A percentile compares a stretch with the other conserved stretches of the same genome.
These are phyloP conservation scores for Lasioglossum malachurum DNA, from an alignment of 2,888 invertebrate species.

Conservation along the genomic window DNA sequence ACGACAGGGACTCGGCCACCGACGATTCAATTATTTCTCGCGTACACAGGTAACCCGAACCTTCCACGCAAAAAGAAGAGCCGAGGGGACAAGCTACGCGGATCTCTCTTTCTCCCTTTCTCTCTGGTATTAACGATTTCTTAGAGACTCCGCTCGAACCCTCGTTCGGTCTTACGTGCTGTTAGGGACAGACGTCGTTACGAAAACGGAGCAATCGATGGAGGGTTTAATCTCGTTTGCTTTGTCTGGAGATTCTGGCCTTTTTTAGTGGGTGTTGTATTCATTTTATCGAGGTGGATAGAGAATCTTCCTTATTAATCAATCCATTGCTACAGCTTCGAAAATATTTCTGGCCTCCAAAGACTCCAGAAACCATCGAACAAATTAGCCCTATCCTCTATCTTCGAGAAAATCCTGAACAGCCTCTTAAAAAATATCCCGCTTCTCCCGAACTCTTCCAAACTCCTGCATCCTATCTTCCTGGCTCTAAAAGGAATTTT, in stretches of 20 bases:
- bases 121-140: background rate
- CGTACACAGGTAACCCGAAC: background rate
- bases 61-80: background rate
- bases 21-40: slow-evolving; percentile 50
- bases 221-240: background rate
- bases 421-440: background rate
- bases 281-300: background rate
- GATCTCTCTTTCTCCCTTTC: background rate
- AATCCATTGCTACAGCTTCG: background rate
- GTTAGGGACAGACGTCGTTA: background rate
- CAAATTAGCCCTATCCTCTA: background rate
- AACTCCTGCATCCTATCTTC: background rate
- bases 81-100: background rate
- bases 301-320: background rate
- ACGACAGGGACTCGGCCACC: background rate
- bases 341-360: background rate
- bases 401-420: background rate
- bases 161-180: background rate
- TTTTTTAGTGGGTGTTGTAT: background rate
- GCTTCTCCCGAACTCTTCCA: background rate
- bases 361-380: background rate
- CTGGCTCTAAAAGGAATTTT: background rate
- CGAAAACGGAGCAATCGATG: background rate
- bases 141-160: background rate
- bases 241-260: background rate